Base-by-base conservation (phyloP, 2,888 invertebrate species). In the Brachyopa scutellaris region DNA sequence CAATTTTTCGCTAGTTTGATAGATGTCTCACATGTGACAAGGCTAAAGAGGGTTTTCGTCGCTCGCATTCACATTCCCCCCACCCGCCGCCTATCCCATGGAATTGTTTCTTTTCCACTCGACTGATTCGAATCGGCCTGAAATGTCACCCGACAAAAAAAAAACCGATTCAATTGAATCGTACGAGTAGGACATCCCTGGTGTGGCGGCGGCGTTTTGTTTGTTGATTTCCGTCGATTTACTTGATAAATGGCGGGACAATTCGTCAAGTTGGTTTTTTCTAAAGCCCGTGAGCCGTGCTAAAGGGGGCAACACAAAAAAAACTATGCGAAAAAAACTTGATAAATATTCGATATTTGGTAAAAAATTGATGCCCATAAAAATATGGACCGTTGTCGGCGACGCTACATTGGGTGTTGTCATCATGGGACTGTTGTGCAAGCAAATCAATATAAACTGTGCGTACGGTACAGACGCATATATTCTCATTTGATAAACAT, bases 211-310 rank as follows among this genome's bases (percentile, higher is more conserved):
- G 53, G 42, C 70, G 72, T 72, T 77, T 83, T 67, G 70, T 83
- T 72, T 78, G 78, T 83, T 77, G 78, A 78, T 73, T 83, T 82
- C 82, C 83, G 83, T 83, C 83, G 78, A 78, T 83, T 83, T 67
- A 82, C 82, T 78, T 87, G 86, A 87, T 86, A 85, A 87, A 87
- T 86, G 84, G 80, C 83, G 59, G 78, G 59, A 85, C 85, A 85
- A 85, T 85, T 85, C 86, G 86, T 86, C 87, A 87, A 86, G 78
- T 86, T 84, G 84, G 84, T 85, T 80, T 9, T 84, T 85, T 85
- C 84, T 78, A 21, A 23, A n/a, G n/a, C n/a, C n/a, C n/a, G n/a
- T 69, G 57, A 55, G 17, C 59, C 11, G 42, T 59, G 59, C 42
- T 59, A 61, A 72, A 53, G 55, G 72, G 59, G 79, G 42, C 55